Conservation (phyloP, 37 sponge, comb jelly and placozoan genomes). For the Cladorhizidae sp. region DNA sequence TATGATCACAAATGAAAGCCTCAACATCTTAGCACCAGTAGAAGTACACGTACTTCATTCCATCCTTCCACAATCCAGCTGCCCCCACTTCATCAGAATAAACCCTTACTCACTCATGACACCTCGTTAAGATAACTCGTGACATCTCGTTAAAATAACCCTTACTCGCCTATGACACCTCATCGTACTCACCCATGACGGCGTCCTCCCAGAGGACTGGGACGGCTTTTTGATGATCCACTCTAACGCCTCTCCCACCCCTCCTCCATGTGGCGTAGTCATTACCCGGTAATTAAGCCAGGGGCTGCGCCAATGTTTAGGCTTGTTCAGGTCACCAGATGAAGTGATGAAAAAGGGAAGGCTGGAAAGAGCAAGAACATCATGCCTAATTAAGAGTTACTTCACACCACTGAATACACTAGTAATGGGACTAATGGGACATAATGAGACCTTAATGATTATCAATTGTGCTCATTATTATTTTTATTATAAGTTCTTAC, state of each 20-base stretch:
- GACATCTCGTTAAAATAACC: no score
- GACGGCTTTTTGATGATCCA: conserved; percentile 56
- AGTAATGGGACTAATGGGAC: no score
- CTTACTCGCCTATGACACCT: not conserved
- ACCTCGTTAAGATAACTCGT: no score
- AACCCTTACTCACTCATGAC: conserved; percentile 8
- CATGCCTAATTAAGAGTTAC: no score
- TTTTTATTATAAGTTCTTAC: no score
- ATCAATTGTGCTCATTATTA: no score
- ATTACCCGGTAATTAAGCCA: conserved; percentile 70
- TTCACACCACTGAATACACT: no score
- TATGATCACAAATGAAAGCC: no score
- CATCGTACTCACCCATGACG: conserved; percentile 53
- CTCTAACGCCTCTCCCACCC: conserved; percentile 1
- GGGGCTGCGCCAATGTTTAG: conserved; percentile 62
- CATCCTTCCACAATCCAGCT: not conserved
- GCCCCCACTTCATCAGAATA: conserved; percentile 15
- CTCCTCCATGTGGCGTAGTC: not conserved
- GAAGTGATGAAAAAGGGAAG: conserved; percentile 64
- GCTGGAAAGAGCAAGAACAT: conserved; percentile 10
- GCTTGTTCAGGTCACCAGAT: conserved; percentile 67
- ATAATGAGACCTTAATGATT: no score
- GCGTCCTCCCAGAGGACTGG: conserved; percentile 46
- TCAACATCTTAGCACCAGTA: no score
- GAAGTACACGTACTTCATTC: no score